These are phyloP conservation scores for Alaudala cheleensis DNA, from an alignment of 2,113 vertebrate species.

Conservation along the genomic window DNA sequence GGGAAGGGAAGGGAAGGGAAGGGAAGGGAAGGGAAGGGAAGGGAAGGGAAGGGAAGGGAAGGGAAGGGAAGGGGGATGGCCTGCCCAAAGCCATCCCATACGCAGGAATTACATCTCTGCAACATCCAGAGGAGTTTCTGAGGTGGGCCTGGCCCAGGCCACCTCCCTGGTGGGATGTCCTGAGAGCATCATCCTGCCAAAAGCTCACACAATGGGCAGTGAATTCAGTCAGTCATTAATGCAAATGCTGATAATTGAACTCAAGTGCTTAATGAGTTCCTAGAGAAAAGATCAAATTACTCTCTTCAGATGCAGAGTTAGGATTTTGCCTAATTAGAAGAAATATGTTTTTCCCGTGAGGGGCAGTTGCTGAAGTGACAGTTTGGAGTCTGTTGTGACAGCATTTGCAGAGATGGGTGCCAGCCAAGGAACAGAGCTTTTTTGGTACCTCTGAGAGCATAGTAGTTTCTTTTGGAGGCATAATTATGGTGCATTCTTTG, in stretches of 20 bases:
- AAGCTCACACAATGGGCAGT: background rate
- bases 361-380: constrained; percentile 59
- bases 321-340: constrained; percentile 57
- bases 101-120: background rate
- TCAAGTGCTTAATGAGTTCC: constrained; percentile 45
- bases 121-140: background rate
- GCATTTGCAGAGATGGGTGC: constrained; percentile 39
- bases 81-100: background rate
- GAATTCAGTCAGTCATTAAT: constrained; percentile 18
- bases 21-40: too few species aligned
- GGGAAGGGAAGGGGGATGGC: background rate
- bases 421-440: constrained; percentile 44
- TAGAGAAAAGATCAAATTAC: constrained; percentile 53
- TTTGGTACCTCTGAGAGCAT: background rate
- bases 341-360: constrained; percentile 38
- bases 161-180: background rate
- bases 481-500: constrained; percentile 17
- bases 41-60: too few species aligned
- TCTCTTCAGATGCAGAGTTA: background rate
- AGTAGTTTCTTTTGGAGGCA: constrained; percentile 23
- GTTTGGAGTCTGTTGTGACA: constrained; percentile 57
- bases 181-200: background rate
- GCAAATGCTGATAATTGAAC: constrained; percentile 53
- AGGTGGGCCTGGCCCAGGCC: background rate
- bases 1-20: too few species aligned